phyloP scores from a whole-genome alignment of 2,888 invertebrate species.

The Trilocha varians region DNA sequence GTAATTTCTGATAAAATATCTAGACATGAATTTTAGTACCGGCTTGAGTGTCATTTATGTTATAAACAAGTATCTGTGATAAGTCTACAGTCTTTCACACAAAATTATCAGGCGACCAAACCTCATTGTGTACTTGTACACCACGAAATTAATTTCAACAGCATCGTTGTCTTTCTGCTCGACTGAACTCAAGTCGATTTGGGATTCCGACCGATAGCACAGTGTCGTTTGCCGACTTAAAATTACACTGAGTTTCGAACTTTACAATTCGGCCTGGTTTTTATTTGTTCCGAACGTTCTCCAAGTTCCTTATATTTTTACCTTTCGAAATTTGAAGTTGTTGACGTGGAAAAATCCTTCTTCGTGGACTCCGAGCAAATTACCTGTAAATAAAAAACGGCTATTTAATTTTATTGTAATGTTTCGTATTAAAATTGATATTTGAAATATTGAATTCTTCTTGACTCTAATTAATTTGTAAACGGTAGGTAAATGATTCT shows the following conservation, averaged over 20 bases:
- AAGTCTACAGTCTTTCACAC: not conserved
- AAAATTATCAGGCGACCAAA: slow-evolving; percentile 12
- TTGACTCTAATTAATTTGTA: too few species aligned
- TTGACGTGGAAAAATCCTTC: slow-evolving; percentile 18
- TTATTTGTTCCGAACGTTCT: slow-evolving; percentile 36
- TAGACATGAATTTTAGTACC: too few species aligned
- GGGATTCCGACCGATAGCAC: slow-evolving; percentile 53
- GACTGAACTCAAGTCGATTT: slow-evolving; percentile 53
- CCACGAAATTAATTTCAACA: slow-evolving; percentile 58
- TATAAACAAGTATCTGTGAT: too few species aligned
- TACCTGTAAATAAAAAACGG: slow-evolving; percentile 32
- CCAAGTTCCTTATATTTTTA: slow-evolving; percentile 23
- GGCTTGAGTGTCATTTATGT: too few species aligned
- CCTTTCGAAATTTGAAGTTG: slow-evolving; percentile 20
- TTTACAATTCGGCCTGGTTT: slow-evolving; percentile 30
- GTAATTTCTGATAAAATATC: too few species aligned
- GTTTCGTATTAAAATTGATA: too few species aligned
- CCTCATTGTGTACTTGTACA: slow-evolving; percentile 23
- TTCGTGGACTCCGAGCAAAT: slow-evolving; percentile 17
- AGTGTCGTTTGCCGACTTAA: slow-evolving; percentile 51
- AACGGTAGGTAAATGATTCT: too few species aligned
- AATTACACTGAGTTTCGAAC: slow-evolving; percentile 44
- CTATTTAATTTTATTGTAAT: slow-evolving; percentile 11
- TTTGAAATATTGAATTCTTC: too few species aligned
- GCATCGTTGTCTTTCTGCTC: slow-evolving; percentile 59